A percentile compares a stretch with the other conserved stretches of the same genome.
These are phyloP conservation scores for Cryptoblepharus egeriae DNA, from an alignment of 2,797 vertebrate genomes.

Conservation along the genomic window DNA sequence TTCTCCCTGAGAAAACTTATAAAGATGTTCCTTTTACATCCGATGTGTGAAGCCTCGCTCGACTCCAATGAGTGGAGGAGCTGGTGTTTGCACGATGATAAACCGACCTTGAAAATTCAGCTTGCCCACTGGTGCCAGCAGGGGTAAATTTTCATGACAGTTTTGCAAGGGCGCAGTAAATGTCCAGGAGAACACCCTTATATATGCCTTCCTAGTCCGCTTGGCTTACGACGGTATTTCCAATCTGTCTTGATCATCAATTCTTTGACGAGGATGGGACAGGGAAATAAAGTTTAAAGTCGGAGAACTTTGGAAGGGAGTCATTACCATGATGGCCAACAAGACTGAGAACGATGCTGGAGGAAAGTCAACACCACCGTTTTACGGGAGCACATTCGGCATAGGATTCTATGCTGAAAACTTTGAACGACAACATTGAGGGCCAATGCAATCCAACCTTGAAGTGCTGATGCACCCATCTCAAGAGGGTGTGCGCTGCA, in stretches of 20 bases:
- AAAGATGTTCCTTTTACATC: slow-evolving; percentile 22
- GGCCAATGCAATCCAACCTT: too few relatives aligned
- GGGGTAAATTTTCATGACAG: slow-evolving; percentile 30
- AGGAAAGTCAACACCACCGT: background rate
- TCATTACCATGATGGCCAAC: background rate
- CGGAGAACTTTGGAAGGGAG: slow-evolving; percentile 1
- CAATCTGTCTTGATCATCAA: slow-evolving; percentile 31
- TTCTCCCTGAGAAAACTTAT: slow-evolving; percentile 5
- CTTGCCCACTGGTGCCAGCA: background rate
- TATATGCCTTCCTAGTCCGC: slow-evolving; percentile 10
- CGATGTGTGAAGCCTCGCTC: slow-evolving; percentile 2
- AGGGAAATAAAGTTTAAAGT: slow-evolving; percentile 11
- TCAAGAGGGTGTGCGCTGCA: too few relatives aligned
- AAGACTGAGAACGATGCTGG: background rate
- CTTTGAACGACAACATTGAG: too few relatives aligned
- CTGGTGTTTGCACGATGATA: background rate
- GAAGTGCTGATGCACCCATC: too few relatives aligned
- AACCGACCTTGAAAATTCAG: slow-evolving; percentile 24
- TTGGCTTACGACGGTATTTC: slow-evolving; percentile 15
- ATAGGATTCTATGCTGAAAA: background rate
- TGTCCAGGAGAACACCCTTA: slow-evolving; percentile 6
- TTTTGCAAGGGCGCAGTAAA: slow-evolving; percentile 15
- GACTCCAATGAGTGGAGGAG: background rate
- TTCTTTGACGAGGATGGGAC: slow-evolving; percentile 14
- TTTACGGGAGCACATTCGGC: background rate